Conservation (phyloP, 2,113 vertebrate species). For the Micromys minutus region DNA sequence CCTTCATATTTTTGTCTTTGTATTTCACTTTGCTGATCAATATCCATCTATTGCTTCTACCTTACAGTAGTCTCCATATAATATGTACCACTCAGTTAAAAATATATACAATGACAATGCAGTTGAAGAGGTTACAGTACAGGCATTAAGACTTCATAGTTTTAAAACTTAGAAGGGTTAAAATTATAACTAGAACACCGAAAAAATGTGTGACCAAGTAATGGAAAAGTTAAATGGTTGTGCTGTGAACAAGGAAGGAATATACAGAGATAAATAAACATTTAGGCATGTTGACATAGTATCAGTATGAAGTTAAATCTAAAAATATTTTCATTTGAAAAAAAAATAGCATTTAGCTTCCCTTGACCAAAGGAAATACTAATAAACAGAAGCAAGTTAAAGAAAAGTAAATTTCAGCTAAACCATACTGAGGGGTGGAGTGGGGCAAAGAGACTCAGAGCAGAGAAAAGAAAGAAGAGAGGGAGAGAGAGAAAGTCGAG, state of each 20-base stretch:
- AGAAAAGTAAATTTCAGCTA: constrained; percentile 3
- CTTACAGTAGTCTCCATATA: not conserved
- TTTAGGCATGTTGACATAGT: not conserved
- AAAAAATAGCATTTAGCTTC: not conserved
- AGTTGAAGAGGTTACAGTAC: not conserved
- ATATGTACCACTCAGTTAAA: not conserved
- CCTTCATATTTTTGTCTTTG: not conserved
- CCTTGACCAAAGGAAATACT: not conserved
- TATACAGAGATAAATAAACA: not conserved
- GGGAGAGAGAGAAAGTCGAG: too few species aligned
- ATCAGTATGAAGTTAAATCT: not conserved
- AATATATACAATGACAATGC: not conserved
- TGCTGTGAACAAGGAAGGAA: not conserved
- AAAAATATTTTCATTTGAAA: constrained; percentile 42
- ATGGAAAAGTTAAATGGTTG: not conserved
- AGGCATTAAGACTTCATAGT: not conserved
- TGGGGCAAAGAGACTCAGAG: not conserved
- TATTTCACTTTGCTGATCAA: not conserved
- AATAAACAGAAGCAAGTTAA: constrained; percentile 24
- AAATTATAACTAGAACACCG: not conserved
- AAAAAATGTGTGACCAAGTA: not conserved
- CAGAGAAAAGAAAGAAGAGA: not conserved
- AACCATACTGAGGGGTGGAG: not conserved
- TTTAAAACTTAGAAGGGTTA: not conserved
- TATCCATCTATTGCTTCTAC: not conserved